These are phyloP conservation scores for Lucilia cuprina DNA, from an alignment of 1,140 invertebrate species.

Conservation along the genomic window DNA sequence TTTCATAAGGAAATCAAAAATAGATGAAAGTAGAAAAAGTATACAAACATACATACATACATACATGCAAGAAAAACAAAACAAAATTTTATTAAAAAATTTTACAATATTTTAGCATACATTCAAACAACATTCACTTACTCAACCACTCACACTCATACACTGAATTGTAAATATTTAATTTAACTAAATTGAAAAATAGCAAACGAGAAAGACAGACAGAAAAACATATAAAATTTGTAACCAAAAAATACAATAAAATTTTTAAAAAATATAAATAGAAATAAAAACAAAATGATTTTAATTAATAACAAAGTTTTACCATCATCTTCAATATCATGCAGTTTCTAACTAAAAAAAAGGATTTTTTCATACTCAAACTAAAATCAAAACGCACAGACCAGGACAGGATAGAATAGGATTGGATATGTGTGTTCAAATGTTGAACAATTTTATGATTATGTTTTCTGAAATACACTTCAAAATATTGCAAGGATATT, in stretches of 20 bases:
- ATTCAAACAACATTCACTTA: no score
- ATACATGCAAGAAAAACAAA: neutral
- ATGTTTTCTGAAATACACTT: no score
- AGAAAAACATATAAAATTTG: neutral
- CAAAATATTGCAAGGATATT: no score
- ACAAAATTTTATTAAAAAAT: neutral
- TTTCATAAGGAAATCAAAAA: neutral
- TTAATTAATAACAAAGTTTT: neutral
- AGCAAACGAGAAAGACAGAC: neutral
- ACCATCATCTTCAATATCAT: neutral
- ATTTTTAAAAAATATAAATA: neutral
- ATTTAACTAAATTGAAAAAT: neutral
- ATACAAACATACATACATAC: neutral
- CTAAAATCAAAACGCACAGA: no score
- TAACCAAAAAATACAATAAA: neutral
- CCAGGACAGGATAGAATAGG: no score
- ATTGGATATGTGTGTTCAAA: no score
- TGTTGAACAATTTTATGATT: no score
- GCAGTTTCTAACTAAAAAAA: no score
- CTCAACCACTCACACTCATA: neutral
- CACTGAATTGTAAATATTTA: neutral
- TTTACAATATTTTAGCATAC: neutral
- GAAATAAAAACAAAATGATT: neutral
- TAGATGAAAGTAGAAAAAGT: neutral
- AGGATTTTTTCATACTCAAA: no score